These are phyloP conservation scores for Hyposmocoma kahamanoa DNA, from an alignment of 1,140 invertebrate genomes.

Conservation along the genomic window DNA sequence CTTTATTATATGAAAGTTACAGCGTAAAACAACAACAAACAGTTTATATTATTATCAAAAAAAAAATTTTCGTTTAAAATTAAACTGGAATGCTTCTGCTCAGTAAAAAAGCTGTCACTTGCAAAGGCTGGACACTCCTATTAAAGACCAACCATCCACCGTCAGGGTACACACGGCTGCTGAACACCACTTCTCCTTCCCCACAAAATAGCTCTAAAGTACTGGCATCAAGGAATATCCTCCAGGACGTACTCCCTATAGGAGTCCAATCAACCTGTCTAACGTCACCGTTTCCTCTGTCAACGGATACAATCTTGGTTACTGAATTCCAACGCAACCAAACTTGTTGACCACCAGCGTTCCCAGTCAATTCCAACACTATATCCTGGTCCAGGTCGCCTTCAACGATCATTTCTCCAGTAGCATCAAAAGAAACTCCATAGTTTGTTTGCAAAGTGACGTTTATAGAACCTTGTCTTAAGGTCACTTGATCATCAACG, in stretches of 20 bases:
- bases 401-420: conserved; percentile 44
- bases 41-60: no score
- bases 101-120: conserved; percentile 38
- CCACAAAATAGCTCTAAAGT: conserved; percentile 62
- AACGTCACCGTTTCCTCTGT: conserved; percentile 38
- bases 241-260: conserved; percentile 28
- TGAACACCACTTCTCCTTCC: conserved; percentile 62
- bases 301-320: conserved; percentile 38
- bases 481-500: conserved; percentile 26
- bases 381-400: conserved; percentile 37
- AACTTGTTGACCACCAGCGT: conserved; percentile 35
- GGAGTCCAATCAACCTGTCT: conserved; percentile 55
- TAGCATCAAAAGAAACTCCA: conserved; percentile 30
- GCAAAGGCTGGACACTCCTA: conserved; percentile 32
- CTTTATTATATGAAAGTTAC: no score
- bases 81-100: conserved; percentile 41
- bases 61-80: no score
- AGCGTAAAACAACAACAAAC: no score
- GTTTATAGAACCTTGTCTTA: conserved; percentile 29
- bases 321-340: conserved; percentile 42
- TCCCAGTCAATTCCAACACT: conserved; percentile 39
- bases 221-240: conserved; percentile 55
- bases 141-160: conserved; percentile 48
- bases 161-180: conserved; percentile 44
- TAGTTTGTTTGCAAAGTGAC: conserved; percentile 23